Base-by-base conservation (phyloP, 1,140 invertebrate species). In the Luehdorfia chinensis region DNA sequence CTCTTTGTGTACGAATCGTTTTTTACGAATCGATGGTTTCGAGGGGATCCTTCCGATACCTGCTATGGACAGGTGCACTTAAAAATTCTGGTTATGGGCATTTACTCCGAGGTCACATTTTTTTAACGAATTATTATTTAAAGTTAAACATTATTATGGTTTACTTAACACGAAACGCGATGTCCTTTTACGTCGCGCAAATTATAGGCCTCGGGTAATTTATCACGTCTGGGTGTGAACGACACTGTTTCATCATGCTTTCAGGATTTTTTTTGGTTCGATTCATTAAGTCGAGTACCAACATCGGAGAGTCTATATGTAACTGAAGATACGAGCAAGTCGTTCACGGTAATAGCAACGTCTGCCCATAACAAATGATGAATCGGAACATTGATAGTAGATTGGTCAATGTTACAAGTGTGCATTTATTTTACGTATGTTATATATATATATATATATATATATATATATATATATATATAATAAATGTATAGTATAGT, bases 141-240 rank as follows among this genome's bases (percentile, higher is more conserved):
- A 36, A 36, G n/a, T 36, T 37, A 37, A 37, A 37, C 15, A 34
- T 18, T 11, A 30, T 34, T 37, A 37, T 9, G 11, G 9, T 37
- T 37, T 37, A 37, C 34, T 37, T 37, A 36, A 36, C 33, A 37
- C 34, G 18, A 18, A n/a, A 37, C 27, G 27, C 11, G 11, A 4
- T 21, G 8, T n/a, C 34, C 16, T 18, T 36, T 36, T 19, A n/a
- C 9, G 16, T 15, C n/a, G n/a, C n/a, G n/a, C 18, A 52, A 53
- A 47, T 53, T 47, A 15, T 19, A 12, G 32, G 19, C 27, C 28
- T 28, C 44, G 16, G 32, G 44, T 43, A 28, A 50, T 50, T 55
- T 47, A 55, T 55, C 41, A 49, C 28, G 21, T 30, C n/a, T 45
- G 43, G 53, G 53, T 41, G 53, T 47, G 47, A 47, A 39, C 14